Conservation (phyloP, 2,797 vertebrate genomes). For the Falco rusticolus region DNA sequence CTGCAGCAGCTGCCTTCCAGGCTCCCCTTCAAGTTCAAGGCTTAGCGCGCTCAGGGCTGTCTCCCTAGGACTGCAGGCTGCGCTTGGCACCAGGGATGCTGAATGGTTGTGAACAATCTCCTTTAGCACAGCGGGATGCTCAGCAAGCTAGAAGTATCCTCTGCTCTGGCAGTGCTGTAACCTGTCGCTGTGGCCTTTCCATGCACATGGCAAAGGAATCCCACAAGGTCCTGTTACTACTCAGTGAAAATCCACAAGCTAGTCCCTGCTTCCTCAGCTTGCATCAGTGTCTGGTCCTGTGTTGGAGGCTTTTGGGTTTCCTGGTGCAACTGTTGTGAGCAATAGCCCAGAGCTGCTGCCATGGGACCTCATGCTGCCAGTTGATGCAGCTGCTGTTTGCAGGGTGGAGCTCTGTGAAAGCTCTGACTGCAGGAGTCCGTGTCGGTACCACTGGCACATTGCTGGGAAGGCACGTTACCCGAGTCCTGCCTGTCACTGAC, state of each 20-base stretch:
- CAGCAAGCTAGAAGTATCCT: not conserved
- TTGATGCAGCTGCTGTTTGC: not conserved
- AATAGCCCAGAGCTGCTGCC: not conserved
- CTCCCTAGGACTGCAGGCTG: not conserved
- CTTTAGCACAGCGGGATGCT: not conserved
- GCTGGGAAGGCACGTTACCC: not conserved
- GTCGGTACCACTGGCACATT: fast-evolving
- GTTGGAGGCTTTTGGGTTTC: not conserved
- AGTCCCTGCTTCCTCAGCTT: not conserved
- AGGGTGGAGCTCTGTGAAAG: not conserved
- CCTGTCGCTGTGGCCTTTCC: not conserved
- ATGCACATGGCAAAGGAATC: not conserved
- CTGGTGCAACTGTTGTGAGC: not conserved
- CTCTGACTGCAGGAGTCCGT: fast-evolving
- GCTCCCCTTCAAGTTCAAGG: not conserved
- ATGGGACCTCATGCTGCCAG: not conserved
- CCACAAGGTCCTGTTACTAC: not conserved
- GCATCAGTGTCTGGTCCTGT: not conserved
- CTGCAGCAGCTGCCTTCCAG: not conserved
- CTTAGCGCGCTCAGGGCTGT: not conserved
- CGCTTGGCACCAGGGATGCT: not conserved
- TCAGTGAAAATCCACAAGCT: not conserved
- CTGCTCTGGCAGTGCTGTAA: not conserved
- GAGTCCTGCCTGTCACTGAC: not conserved
- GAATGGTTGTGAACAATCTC: not conserved